Percentiles rank a stretch among this genome's conserved stretches.
These are phyloP conservation scores for Lasioglossum morio DNA, from an alignment of 2,888 invertebrate species.

Conservation along the genomic window DNA sequence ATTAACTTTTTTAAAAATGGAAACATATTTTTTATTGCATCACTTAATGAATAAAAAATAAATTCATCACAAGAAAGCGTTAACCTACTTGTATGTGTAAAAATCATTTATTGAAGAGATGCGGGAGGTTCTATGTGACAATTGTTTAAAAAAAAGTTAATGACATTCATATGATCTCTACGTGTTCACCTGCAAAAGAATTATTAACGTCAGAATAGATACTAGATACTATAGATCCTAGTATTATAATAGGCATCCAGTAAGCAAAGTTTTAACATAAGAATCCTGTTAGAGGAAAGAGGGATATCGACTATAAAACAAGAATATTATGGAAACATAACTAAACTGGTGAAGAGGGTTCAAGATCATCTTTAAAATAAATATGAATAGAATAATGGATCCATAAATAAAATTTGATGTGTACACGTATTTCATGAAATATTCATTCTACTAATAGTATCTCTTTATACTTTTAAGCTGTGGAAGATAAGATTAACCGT, in stretches of 20 bases:
- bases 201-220: too few relatives aligned
- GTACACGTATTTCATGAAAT: not conserved
- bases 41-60: too few relatives aligned
- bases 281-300: not conserved
- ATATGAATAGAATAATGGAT: not conserved
- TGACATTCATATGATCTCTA: too few relatives aligned
- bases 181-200: too few relatives aligned
- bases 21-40: too few relatives aligned
- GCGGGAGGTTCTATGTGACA: too few relatives aligned
- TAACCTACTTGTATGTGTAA: too few relatives aligned
- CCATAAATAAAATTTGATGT: not conserved
- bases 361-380: not conserved
- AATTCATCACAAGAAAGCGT: too few relatives aligned
- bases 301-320: not conserved
- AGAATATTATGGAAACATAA: not conserved
- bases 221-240: too few relatives aligned
- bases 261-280: not conserved
- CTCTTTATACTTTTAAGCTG: conserved; percentile 4
- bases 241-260: not conserved
- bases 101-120: too few relatives aligned
- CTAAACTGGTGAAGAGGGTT: not conserved
- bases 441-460: not conserved
- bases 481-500: conserved; percentile 5
- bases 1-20: too few relatives aligned
- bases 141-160: too few relatives aligned